Percentiles rank a stretch among this genome's conserved stretches.
Evolutionary conservation across 2,797 vertebrate species (phyloP).

Genomic region (Gymnoscopelus microlampas): DNA sequence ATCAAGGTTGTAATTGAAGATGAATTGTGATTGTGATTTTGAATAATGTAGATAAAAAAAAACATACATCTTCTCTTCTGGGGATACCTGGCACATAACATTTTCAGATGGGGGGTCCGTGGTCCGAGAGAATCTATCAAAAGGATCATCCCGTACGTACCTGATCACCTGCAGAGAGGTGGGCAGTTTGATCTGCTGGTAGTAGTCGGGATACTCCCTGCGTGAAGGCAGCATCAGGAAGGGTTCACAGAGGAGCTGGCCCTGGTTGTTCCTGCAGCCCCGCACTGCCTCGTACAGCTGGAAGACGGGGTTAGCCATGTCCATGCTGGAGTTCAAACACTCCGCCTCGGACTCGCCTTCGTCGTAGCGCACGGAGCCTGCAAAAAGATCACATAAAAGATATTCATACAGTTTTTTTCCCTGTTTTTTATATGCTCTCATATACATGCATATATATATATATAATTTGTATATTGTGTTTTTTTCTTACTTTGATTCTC

Average conservation of each 20-base stretch:
- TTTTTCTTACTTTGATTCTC: too few relatives aligned
- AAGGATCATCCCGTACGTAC: slow-evolving; percentile 59
- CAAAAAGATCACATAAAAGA: slow-evolving; percentile 11
- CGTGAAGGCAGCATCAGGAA: slow-evolving; percentile 96
- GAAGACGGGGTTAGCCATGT: slow-evolving; percentile 91
- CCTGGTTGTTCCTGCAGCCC: slow-evolving; percentile 92
- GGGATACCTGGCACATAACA: too few relatives aligned
- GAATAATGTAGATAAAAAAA: too few relatives aligned
- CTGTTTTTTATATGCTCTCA: too few relatives aligned
- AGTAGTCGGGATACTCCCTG: slow-evolving; percentile 98
- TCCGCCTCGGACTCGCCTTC: slow-evolving; percentile 95
- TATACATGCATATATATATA: too few relatives aligned
- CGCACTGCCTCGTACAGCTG: slow-evolving; percentile 94
- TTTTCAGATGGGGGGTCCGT: too few relatives aligned
- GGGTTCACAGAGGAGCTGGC: slow-evolving; percentile 93
- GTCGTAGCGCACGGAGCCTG: slow-evolving; percentile 92
- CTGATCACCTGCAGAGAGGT: slow-evolving; percentile 93
- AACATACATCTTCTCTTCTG: too few relatives aligned
- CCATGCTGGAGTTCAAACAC: slow-evolving; percentile 93
- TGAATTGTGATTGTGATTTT: too few relatives aligned
- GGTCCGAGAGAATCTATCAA: too few relatives aligned
- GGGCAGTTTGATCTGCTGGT: slow-evolving; percentile 96
- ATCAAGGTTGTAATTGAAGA: too few relatives aligned
- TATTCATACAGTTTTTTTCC: not conserved
- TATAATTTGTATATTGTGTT: too few relatives aligned